Conservation (phyloP, 2,797 vertebrate species). For the Delichon dasypus region DNA sequence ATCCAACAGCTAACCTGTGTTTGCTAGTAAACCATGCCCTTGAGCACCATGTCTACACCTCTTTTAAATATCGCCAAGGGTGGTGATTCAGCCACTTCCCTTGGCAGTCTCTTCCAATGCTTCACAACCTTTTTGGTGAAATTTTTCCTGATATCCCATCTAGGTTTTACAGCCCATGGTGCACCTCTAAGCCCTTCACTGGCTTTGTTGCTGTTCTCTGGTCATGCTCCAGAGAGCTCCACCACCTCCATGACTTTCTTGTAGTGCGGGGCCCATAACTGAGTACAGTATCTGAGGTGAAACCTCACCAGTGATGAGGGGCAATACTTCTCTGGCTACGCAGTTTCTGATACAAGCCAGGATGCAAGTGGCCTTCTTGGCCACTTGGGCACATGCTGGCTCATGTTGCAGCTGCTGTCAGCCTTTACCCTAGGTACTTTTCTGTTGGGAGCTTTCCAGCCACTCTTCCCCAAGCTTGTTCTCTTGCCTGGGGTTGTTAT, state of each 20-base stretch:
- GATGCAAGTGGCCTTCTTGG: neutral
- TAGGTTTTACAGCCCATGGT: neutral
- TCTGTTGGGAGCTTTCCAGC: neutral
- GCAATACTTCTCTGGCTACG: neutral
- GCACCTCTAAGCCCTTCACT: neutral
- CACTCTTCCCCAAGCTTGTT: neutral
- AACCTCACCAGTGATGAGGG: neutral
- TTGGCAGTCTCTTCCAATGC: neutral
- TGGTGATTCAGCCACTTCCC: neutral
- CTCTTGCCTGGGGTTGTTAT: neutral
- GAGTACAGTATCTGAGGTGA: neutral
- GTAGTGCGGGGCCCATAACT: neutral
- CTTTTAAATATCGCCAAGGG: neutral
- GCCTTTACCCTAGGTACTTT: neutral
- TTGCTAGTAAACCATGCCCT: neutral
- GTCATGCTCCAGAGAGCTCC: no score
- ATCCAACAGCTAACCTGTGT: neutral
- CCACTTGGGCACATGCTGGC: neutral
- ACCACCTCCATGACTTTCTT: neutral
- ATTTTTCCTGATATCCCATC: neutral
- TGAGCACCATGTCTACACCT: rapidly evolving
- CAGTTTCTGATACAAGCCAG: neutral
- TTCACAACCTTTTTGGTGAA: neutral
- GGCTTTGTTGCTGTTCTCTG: neutral
- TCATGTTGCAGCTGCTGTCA: neutral